phyloP scores from a whole-genome alignment of 2,888 invertebrate species.

The Trichopoda pennipes region DNA sequence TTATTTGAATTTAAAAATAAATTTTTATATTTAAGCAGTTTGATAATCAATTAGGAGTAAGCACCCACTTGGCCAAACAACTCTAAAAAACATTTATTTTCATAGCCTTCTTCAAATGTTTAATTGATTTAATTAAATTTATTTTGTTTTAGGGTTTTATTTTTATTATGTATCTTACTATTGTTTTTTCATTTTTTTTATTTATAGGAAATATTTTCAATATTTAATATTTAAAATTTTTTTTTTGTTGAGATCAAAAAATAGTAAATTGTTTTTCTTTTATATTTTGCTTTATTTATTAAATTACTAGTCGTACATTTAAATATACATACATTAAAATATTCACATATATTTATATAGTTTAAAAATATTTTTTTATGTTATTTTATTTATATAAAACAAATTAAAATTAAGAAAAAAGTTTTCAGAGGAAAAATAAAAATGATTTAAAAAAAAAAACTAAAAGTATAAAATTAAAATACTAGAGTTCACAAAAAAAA shows the following conservation, averaged over 20 bases:
- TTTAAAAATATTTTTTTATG: conserved; percentile 56
- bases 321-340: conserved; percentile 41
- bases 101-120: conserved; percentile 11
- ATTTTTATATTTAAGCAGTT: too few species aligned
- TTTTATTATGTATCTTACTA: conserved; percentile 14
- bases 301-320: conserved; percentile 45
- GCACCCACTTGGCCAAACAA: too few species aligned
- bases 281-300: conserved; percentile 38
- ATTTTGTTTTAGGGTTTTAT: conserved; percentile 16
- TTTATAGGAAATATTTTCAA: conserved; percentile 44
- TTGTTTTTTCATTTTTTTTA: conserved; percentile 23
- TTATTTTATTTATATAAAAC: conserved; percentile 47
- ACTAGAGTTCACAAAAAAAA: conserved; percentile 49
- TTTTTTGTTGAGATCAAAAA: conserved; percentile 68
- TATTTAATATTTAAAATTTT: conserved; percentile 40
- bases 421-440: conserved; percentile 52
- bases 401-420: conserved; percentile 44
- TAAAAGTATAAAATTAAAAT: conserved; percentile 22
- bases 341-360: conserved; percentile 48
- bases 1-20: too few species aligned
- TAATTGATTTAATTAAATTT: background rate
- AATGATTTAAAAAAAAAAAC: conserved; percentile 22
- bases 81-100: background rate
- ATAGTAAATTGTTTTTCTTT: conserved; percentile 69
- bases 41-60: too few species aligned